phyloP scores from a whole-genome alignment of 2,797 vertebrate species.

The Tapirus indicus region DNA sequence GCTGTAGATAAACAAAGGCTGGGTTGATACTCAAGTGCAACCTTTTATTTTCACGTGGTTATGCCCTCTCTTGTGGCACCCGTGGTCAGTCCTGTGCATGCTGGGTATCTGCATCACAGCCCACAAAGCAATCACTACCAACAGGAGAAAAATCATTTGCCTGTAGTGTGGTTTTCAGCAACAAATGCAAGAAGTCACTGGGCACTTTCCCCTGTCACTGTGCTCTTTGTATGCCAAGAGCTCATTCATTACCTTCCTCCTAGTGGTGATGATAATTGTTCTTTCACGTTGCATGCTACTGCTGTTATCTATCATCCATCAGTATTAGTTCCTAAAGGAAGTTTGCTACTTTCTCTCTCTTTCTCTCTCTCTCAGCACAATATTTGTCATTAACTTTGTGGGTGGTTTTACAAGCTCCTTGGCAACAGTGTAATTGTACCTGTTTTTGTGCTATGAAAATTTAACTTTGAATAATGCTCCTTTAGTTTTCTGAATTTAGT shows the following conservation, averaged over 20 bases:
- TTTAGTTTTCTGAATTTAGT: slow-evolving; percentile 10
- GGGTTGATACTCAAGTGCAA: neutral
- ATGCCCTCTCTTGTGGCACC: neutral
- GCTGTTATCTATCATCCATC: neutral
- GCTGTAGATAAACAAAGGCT: neutral
- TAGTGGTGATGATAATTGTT: neutral
- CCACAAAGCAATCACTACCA: neutral
- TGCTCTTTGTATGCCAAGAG: neutral
- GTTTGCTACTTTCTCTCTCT: neutral
- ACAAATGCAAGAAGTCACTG: neutral
- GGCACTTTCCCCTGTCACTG: neutral
- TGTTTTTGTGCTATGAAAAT: slow-evolving; percentile 46
- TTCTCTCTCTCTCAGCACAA: neutral
- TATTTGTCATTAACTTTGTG: slow-evolving; percentile 46
- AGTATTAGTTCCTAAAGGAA: neutral
- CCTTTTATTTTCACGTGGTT: neutral
- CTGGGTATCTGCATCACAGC: neutral
- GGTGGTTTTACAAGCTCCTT: slow-evolving; percentile 43
- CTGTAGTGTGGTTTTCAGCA: neutral
- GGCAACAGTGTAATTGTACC: slow-evolving; percentile 18
- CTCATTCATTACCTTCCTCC: neutral
- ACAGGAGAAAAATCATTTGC: neutral
- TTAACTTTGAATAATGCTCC: neutral
- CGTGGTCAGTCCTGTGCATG: neutral
- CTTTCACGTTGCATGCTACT: accelerated